Base-by-base conservation (phyloP, 2,797 vertebrate species). In the Melanotaenia boesemani region DNA sequence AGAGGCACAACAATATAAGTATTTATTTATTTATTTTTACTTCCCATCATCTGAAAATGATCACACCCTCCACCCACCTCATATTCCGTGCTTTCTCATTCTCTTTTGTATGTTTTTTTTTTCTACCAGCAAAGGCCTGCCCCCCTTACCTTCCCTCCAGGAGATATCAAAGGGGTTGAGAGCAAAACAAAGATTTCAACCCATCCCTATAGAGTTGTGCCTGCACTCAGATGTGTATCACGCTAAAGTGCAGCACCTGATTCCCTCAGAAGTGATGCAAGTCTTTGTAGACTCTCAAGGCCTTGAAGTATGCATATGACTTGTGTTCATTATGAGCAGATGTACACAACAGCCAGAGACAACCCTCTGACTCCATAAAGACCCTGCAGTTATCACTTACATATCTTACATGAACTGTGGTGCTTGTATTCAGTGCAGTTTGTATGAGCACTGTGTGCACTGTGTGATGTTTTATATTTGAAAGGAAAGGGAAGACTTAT, bases 141-240 rank as follows among this genome's bases (percentile, higher is more conserved):
- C 50, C 44, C 66, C 57, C 26, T 44, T 36, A 75, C 69, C 78
- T 72, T 81, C 74, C 79, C 79, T 76, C 77, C 81, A 82, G 79
- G 80, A 76, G 72, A 81, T 91, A 91, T 90, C 83, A 89, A 90
- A 90, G 80, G 61, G 69, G 60, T 64, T 83, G 84, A 84, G 79
- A 84, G 79, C 73, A 88, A 91, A 89, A 91, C 90, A 92, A 88
- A 91, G 80, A 83, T 85, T 87, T 70, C 79, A 79, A 74, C 83
- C 72, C 70, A 80, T 87, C 82, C 79, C 78, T 59, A 64, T 16
- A 74, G 86, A 85, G 70, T 32, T 4, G 70, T 69, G 68, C 66
- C 28, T n/a, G 66, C 0, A n/a, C 74, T 88, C 79, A 78, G 80
- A 87, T 81, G 74, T 86, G 82, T 58, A 84, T 88, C 63, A 60